phyloP scores from a whole-genome alignment of 2,888 invertebrate genomes.

The Arenicola marina region DNA sequence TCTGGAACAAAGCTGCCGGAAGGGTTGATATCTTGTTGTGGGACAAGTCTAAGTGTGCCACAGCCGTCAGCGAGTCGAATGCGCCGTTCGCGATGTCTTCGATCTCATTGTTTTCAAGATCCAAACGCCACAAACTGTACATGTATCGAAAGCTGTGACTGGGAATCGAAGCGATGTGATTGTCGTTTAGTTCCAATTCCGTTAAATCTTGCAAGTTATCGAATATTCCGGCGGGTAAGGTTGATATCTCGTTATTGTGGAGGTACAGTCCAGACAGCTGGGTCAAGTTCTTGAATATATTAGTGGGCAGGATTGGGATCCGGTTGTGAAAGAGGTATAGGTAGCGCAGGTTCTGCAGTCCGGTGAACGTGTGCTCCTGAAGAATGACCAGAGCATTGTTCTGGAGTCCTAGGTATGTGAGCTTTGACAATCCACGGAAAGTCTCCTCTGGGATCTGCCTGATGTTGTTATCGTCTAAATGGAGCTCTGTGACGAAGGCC shows the following conservation, averaged over 20 bases:
- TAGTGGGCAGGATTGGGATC: conserved; percentile 8
- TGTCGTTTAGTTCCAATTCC: conserved; percentile 22
- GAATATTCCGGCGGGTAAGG: conserved; percentile 14
- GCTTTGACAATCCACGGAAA: conserved; percentile 13
- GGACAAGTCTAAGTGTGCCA: conserved; percentile 14
- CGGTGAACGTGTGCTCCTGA: conserved; percentile 11
- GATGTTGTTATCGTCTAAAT: conserved; percentile 27
- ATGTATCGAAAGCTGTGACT: conserved; percentile 2
- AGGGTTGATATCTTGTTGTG: conserved; percentile 14
- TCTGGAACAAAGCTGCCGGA: conserved; percentile 6
- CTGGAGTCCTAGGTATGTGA: conserved; percentile 27
- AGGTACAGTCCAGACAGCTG: conserved; percentile 15
- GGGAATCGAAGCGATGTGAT: conserved; percentile 10
- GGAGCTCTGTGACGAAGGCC: conserved; percentile 12
- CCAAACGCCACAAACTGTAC: neutral
- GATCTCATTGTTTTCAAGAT: conserved; percentile 6
- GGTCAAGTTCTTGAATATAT: conserved; percentile 11
- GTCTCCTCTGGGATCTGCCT: conserved; percentile 3
- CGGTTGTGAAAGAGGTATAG: conserved; percentile 25
- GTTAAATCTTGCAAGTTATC: conserved; percentile 10
- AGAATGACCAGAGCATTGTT: conserved; percentile 22
- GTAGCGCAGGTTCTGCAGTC: conserved; percentile 14
- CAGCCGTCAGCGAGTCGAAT: conserved; percentile 9
- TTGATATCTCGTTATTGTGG: conserved; percentile 16
- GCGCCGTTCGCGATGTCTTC: conserved; percentile 7